Evolutionary conservation across 2,113 vertebrate species (phyloP).

Genomic region (Aix galericulata): DNA sequence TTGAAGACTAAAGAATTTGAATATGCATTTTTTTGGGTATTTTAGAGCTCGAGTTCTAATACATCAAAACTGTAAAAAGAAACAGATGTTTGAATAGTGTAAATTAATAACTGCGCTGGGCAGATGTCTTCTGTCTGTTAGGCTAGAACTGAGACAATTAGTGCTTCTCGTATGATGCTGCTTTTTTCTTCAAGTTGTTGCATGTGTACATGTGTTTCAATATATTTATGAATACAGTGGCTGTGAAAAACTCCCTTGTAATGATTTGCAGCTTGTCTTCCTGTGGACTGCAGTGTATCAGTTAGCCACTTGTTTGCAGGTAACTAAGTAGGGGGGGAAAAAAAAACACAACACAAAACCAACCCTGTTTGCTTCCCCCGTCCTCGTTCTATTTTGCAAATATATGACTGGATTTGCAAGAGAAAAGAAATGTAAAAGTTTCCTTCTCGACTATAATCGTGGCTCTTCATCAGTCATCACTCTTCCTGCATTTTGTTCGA

Average conservation of each 20-base stretch:
- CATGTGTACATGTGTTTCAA: background rate
- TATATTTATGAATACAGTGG: background rate
- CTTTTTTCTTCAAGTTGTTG: background rate
- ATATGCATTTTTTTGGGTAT: background rate
- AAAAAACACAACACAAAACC: background rate
- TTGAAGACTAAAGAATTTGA: background rate
- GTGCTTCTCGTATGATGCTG: background rate
- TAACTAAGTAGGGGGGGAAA: slow-evolving; percentile 17
- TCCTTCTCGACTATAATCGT: slow-evolving; percentile 76
- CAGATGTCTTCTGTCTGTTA: background rate
- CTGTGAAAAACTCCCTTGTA: background rate
- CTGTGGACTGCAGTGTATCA: background rate
- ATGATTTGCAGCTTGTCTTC: slow-evolving; percentile 28
- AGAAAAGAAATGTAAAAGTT: slow-evolving; percentile 81
- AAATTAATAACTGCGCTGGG: background rate
- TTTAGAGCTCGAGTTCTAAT: background rate
- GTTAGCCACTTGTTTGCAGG: slow-evolving; percentile 62
- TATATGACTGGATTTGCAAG: slow-evolving; percentile 72
- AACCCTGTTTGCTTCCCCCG: slow-evolving; percentile 32
- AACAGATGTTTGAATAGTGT: background rate
- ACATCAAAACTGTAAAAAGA: background rate
- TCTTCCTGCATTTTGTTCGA: slow-evolving; percentile 84
- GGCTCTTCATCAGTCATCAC: slow-evolving; percentile 78
- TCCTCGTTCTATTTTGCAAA: slow-evolving; percentile 71
- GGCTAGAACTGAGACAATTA: slow-evolving; percentile 7